These are phyloP conservation scores for Mesorhabditis sp. DNA, from an alignment of 2,888 invertebrate species.

Conservation along the genomic window DNA sequence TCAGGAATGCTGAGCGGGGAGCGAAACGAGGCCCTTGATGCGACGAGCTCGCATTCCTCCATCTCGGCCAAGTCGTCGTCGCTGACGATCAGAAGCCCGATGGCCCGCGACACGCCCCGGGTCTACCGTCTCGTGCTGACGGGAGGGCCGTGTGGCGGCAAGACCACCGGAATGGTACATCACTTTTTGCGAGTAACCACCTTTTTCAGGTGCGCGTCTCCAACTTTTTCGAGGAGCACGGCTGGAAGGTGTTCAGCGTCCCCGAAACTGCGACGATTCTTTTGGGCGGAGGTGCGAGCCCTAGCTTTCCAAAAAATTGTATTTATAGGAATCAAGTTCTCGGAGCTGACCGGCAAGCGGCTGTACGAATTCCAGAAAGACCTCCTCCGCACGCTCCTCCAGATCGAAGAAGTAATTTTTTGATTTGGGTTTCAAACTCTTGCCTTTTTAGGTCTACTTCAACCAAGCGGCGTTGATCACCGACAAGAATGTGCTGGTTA, in stretches of 20 bases:
- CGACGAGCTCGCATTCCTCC: too few relatives aligned
- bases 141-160: conserved; percentile 57
- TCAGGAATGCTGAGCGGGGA: too few relatives aligned
- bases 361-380: conserved; percentile 92
- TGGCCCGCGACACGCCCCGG: conserved; percentile 8
- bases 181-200: neutral
- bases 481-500: conserved; percentile 82
- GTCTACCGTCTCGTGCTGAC: conserved; percentile 50
- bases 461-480: conserved; percentile 47
- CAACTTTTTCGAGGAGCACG: conserved; percentile 82
- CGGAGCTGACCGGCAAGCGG: conserved; percentile 82
- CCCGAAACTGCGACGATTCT: conserved; percentile 98
- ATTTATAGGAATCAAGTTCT: neutral
- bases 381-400: conserved; percentile 79
- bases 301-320: neutral
- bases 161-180: conserved; percentile 51
- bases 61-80: too few relatives aligned
- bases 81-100: too few relatives aligned
- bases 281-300: conserved; percentile 65
- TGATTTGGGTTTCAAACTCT: neutral
- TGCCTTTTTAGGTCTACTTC: conserved; percentile 48
- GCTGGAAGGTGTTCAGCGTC: conserved; percentile 89
- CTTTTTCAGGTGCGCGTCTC: neutral
- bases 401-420: conserved; percentile 42
- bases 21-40: too few relatives aligned